Evolutionary conservation across 2,797 vertebrate genomes (phyloP), one percentile per base, ranked within the genome.

Genomic region (Passerculus sandwichensis): DNA sequence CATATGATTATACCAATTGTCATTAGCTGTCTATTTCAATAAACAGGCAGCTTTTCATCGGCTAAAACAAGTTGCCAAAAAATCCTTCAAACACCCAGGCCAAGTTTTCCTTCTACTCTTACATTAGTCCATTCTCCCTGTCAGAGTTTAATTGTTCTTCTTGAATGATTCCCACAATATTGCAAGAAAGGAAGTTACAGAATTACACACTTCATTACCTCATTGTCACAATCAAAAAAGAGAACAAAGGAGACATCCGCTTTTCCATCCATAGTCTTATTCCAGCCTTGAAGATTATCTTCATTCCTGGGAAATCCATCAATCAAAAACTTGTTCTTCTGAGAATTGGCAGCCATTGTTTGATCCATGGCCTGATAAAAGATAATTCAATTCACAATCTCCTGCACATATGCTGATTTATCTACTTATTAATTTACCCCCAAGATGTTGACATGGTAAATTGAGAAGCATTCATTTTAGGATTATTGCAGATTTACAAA

Each of bases 301-400:
- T 99, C 97, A 77, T 99, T 99, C 74, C 99, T 99, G 60, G 99
- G 99, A 96, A 99, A 99, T 50, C 99, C 99, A 81, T 99, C 99
- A 84, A 99, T 99, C 89, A 99, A 98, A 97, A 99, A 99, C 84
- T 98, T 98, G 96, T 98, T 99, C 97, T 98, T 99, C 86, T 98
- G 97, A 65, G 98, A 96, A 86, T 98, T 98, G 91, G 91, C 69
- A 81, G 98, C 91, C 98, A 99, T 99, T 48, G 98, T 99, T 87
- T 98, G 98, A 93, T 99, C 99, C 99, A 99, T 99, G 53, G 99
- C 99, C 99, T 99, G 94, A 80, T 87, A 74, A 72, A 94, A 96
- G 44, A 93, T 4, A 95, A 83, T 82, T 83, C 73, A 82, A n/a
- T 80, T 91, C 50, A 95, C 64, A 29, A 79, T 65, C 57, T 93